Conservation (phyloP, 2,888 invertebrate species). For the Pocota personata region DNA sequence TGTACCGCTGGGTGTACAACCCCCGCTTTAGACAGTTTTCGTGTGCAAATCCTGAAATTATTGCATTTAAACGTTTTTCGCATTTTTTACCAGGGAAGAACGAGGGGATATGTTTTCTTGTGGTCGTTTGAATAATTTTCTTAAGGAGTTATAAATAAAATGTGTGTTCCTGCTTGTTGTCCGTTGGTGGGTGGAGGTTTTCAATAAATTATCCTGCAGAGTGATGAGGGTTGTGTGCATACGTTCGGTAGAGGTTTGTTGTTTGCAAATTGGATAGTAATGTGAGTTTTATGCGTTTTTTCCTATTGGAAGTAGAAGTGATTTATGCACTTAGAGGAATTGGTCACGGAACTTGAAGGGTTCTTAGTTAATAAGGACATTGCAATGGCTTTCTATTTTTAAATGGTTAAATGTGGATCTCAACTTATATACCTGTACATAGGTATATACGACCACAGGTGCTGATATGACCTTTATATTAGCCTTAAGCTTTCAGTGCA, state of each 20-base stretch:
- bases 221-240: conserved; percentile 61
- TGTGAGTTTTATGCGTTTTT: conserved; percentile 65
- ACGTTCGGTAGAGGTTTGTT: conserved; percentile 22
- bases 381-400: no score
- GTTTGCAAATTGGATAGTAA: conserved; percentile 71
- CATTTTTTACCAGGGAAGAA: conserved; percentile 17
- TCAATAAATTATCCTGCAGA: conserved; percentile 62
- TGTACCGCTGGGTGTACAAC: neutral
- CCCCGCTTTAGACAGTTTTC: neutral
- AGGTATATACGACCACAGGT: no score
- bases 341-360: neutral
- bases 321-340: conserved; percentile 47
- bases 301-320: conserved; percentile 31
- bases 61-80: conserved; percentile 69
- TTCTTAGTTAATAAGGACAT: no score
- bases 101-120: conserved; percentile 16
- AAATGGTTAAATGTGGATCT: no score
- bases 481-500: no score
- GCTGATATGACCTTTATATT: no score
- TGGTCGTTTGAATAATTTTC: conserved; percentile 64
- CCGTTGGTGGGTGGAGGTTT: neutral
- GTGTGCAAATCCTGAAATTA: conserved; percentile 56
- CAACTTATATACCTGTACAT: no score
- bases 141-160: conserved; percentile 60
- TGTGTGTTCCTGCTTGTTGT: conserved; percentile 3